Evolutionary conservation across 2,113 vertebrate species (phyloP).

Genomic region (Australoheros scitulus): DNA sequence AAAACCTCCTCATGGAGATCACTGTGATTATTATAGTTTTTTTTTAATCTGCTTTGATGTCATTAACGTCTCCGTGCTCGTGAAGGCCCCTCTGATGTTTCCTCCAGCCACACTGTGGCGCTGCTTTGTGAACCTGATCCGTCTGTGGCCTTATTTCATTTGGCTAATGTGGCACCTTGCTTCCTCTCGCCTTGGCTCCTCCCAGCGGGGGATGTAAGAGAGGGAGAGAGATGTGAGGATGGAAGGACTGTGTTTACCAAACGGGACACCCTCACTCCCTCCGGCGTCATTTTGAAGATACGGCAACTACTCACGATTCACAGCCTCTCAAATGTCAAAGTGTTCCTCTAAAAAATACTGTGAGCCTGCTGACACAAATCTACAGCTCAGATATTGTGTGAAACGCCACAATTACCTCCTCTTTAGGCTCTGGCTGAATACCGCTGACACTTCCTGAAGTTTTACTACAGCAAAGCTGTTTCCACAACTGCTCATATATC

Average conservation of each 20-base stretch:
- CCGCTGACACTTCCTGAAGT: neutral
- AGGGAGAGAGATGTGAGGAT: conserved; percentile 9
- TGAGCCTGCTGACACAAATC: neutral
- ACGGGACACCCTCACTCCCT: neutral
- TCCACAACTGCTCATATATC: neutral
- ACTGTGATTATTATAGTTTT: neutral
- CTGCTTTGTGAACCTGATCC: conserved; percentile 30
- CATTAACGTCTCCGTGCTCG: neutral
- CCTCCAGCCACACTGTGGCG: conserved; percentile 53
- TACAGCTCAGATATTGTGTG: neutral
- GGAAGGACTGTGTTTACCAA: neutral
- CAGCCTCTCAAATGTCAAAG: conserved; percentile 11
- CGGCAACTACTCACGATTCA: neutral
- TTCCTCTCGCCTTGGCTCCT: neutral
- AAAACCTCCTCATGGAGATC: neutral
- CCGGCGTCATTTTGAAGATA: neutral
- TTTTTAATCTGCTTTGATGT: neutral
- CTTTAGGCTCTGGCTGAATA: neutral
- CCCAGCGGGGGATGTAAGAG: neutral
- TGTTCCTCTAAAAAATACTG: neutral
- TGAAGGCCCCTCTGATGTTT: conserved; percentile 14
- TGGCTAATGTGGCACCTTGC: neutral
- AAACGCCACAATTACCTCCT: neutral
- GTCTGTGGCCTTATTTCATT: neutral
- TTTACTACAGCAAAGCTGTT: neutral